Percentiles rank a stretch among this genome's conserved stretches.
Evolutionary conservation across 2,888 invertebrate species (phyloP).

Genomic region (Synanthedon formicaeformis): DNA sequence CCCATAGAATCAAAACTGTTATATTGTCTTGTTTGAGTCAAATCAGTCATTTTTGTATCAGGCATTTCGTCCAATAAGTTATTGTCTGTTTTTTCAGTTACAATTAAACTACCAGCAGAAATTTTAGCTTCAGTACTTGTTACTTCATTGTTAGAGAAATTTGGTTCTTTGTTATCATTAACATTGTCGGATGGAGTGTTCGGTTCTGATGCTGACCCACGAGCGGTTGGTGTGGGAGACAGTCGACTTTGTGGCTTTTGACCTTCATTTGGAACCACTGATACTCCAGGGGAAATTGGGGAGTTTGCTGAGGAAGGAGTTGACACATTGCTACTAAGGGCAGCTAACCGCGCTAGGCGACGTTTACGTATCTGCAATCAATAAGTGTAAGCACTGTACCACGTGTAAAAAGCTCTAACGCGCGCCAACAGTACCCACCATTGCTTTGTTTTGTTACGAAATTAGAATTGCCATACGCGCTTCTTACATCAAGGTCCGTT

Average conservation of each 20-base stretch:
- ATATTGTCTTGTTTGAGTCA: conserved; percentile 61
- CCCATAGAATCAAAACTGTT: conserved; percentile 65
- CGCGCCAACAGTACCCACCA: conserved; percentile 38
- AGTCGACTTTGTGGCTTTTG: conserved; percentile 23
- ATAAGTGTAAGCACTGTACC: conserved; percentile 22
- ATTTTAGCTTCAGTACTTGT: conserved; percentile 43
- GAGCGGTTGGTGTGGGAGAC: conserved; percentile 30
- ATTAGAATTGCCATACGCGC: conserved; percentile 64
- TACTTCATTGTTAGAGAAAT: conserved; percentile 45
- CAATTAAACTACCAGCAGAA: conserved; percentile 57
- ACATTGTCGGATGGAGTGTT: conserved; percentile 33
- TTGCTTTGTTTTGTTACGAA: conserved; percentile 70
- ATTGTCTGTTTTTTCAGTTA: conserved; percentile 60
- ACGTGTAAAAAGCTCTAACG: conserved; percentile 34
- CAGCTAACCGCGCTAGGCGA: conserved; percentile 79
- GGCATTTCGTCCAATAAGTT: conserved; percentile 64
- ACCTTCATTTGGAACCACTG: conserved; percentile 36
- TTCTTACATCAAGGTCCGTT: conserved; percentile 43
- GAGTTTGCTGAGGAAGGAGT: conserved; percentile 58
- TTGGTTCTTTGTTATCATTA: conserved; percentile 49
- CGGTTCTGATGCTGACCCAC: conserved; percentile 37
- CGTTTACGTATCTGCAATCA: conserved; percentile 78
- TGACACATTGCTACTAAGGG: conserved; percentile 65
- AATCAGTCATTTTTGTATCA: conserved; percentile 65
- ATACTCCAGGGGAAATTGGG: conserved; percentile 58